phyloP scores from a whole-genome alignment of 2,888 invertebrate species.

The Trachelus stipa region DNA sequence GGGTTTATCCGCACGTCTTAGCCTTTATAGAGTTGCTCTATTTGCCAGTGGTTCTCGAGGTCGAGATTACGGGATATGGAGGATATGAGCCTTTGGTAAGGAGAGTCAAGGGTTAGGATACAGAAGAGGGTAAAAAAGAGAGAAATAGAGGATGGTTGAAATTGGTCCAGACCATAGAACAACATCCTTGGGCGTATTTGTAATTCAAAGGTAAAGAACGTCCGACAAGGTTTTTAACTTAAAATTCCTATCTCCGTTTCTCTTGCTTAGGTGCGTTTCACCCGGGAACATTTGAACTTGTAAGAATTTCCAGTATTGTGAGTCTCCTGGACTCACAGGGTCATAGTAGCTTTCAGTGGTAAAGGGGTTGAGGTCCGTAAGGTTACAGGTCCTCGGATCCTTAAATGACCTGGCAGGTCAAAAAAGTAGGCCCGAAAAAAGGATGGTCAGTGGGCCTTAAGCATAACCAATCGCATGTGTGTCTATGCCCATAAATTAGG shows the following conservation, averaged over 20 bases:
- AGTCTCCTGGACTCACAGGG: too few relatives aligned
- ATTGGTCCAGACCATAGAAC: not conserved
- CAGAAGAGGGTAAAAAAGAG: constrained; percentile 2
- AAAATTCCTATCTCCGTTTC: constrained; percentile 53
- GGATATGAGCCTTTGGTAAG: not conserved
- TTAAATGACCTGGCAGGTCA: too few relatives aligned
- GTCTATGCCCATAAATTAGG: constrained; percentile 51
- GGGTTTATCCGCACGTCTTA: constrained; percentile 41
- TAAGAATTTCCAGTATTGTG: not conserved
- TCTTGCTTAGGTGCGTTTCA: not conserved
- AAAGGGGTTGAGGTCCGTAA: too few relatives aligned
- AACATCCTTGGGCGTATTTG: constrained; percentile 19
- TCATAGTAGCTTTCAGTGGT: too few relatives aligned
- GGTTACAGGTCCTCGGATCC: too few relatives aligned
- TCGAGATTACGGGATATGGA: too few relatives aligned
- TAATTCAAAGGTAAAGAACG: constrained; percentile 43
- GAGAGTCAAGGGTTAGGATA: not conserved
- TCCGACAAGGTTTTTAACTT: constrained; percentile 62
- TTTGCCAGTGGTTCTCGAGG: constrained; percentile 44
- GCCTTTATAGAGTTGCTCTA: constrained; percentile 59
- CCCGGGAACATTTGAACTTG: constrained; percentile 1
- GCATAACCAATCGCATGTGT: constrained; percentile 32
- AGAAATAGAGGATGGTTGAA: not conserved
- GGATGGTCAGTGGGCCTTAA: constrained; percentile 17
- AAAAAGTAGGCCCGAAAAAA: too few relatives aligned